A percentile compares a stretch with the other conserved stretches of the same genome.
phyloP scores from a whole-genome alignment of 2,113 vertebrate genomes.

The Dipodomys merriami region DNA sequence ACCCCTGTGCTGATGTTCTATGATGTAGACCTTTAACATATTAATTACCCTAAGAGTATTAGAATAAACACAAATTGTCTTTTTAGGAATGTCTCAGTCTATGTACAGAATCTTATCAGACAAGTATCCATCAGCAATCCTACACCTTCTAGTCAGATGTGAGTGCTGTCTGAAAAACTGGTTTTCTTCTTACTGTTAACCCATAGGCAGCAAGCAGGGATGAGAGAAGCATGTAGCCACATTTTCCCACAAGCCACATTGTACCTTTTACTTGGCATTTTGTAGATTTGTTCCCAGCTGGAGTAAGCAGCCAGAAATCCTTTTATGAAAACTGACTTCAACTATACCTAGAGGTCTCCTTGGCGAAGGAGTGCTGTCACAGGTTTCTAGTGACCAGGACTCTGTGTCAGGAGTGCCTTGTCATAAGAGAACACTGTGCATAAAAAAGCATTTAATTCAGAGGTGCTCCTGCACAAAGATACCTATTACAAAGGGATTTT shows the following conservation, averaged over 20 bases:
- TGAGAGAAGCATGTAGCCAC: neutral
- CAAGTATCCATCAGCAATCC: neutral
- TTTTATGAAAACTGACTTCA: neutral
- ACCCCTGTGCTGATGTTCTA: neutral
- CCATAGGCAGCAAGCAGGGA: neutral
- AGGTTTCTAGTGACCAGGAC: neutral
- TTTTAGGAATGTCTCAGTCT: neutral
- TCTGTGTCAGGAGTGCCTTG: neutral
- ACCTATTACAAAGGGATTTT: neutral
- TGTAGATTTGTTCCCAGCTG: neutral
- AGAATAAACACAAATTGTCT: neutral
- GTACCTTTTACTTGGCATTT: neutral
- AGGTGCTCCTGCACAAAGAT: neutral
- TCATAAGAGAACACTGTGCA: neutral
- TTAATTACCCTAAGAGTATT: neutral
- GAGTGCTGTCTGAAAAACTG: neutral
- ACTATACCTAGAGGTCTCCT: neutral
- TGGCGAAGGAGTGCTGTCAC: neutral
- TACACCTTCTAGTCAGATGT: neutral
- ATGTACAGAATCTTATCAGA: constrained; percentile 6
- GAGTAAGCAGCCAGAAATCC: neutral
- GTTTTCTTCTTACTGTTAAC: neutral
- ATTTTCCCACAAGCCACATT: neutral
- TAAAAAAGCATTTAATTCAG: neutral
- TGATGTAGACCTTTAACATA: neutral